Evolutionary conservation across 2,113 vertebrate species (phyloP), one percentile per base, ranked within the genome.

Genomic region (Sceloporus tristichus): DNA sequence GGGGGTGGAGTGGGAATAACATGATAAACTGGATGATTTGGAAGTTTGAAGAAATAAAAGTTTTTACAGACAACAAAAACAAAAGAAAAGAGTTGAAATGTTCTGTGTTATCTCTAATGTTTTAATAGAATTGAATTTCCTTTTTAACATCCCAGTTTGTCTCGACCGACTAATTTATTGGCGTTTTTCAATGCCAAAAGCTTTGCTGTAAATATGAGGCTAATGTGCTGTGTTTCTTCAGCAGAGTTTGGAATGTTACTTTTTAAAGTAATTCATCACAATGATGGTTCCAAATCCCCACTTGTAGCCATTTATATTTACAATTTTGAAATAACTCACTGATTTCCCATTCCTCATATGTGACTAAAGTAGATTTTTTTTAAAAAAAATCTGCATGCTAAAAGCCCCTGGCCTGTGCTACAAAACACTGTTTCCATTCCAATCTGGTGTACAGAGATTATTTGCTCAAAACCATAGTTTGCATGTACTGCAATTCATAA

Each of bases 171-270:
- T 70, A 66, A 27, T 38, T 40, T 68, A 83, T 68, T 83, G 42
- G 11, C 71, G 29, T 59, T 0, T 87, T 93, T 87, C 65, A 79
- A 3, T 25, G 42, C 34, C 53, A 68, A 1, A 91, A 85, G 62
- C 88, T 92, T 91, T 88, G 59, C 91, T 82, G 87, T 66, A 23
- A 85, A 0, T 89, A 79, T 85, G 62, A 84, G 14, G 29, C 27
- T 74, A 66, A 21, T n/a, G 1, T 19, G 29, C 59, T 40, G 9
- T 86, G n/a, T 86, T 71, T 29, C 66, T 40, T 71, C 9, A 27
- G 16, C 68, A 29, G 68, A 71, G 25, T 27, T 29, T 71, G 9
- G 68, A 27, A 71, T n/a, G 27, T 71, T 71, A 70, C 66, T 62
- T 62, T 62, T 62, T 16, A 62, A 62, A 62, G 59, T 62, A 62